Percentiles rank a stretch among this genome's conserved stretches.
These are phyloP conservation scores for Corythornis cristatus DNA, from an alignment of 2,113 vertebrate genomes.

Conservation along the genomic window DNA sequence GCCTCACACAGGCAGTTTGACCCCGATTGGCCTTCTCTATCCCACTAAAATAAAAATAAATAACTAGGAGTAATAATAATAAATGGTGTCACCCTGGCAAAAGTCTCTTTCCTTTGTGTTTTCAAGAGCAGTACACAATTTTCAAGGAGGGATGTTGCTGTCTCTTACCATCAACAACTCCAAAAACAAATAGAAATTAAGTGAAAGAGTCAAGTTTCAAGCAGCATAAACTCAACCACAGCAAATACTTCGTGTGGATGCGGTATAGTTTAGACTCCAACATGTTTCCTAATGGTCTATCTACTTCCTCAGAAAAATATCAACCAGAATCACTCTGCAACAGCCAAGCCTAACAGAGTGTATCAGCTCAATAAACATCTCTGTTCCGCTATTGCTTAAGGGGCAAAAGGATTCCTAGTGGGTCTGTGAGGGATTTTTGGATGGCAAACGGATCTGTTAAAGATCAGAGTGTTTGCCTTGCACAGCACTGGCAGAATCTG, in stretches of 20 bases:
- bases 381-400: neutral
- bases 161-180: neutral
- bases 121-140: neutral
- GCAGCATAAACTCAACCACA: conserved; percentile 8
- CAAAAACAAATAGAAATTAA: conserved; percentile 31
- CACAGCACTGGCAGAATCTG: neutral
- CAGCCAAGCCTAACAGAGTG: conserved; percentile 13
- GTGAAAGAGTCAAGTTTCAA: conserved; percentile 9
- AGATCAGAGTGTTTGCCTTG: neutral
- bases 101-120: conserved; percentile 1
- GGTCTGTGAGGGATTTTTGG: neutral
- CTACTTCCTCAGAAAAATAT: conserved; percentile 36
- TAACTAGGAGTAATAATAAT: conserved; percentile 19
- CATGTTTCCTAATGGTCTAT: conserved; percentile 2
- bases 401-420: neutral
- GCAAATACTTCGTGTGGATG: conserved; percentile 15
- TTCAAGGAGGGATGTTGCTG: neutral
- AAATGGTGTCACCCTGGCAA: neutral
- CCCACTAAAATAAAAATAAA: conserved; percentile 46
- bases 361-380: conserved; percentile 13
- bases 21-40: neutral
- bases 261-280: neutral
- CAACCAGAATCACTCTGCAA: neutral
- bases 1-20: conserved; percentile 14
- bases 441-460: neutral